Evolutionary conservation across 1,140 invertebrate species (phyloP).

Genomic region (Bombus difficillimus): DNA sequence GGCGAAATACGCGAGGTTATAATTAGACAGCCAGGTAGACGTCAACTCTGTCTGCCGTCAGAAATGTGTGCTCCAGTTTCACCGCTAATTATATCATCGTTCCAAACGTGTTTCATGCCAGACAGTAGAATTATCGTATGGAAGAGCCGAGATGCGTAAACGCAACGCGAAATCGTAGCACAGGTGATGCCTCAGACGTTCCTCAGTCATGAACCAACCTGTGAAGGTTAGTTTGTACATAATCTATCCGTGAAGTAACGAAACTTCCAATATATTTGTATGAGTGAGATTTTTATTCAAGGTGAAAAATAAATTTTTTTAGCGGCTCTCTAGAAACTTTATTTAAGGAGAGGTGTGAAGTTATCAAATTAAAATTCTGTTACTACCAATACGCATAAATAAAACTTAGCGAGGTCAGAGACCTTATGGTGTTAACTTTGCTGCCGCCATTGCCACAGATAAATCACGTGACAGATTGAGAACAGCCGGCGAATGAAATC

Average conservation of each 20-base stretch:
- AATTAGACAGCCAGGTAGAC: neutral
- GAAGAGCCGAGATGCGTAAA: too few species aligned
- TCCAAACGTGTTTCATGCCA: neutral
- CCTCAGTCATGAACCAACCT: neutral
- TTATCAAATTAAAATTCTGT: too few species aligned
- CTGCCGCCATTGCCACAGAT: neutral
- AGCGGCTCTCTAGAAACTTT: too few species aligned
- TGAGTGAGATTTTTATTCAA: too few species aligned
- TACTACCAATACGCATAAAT: too few species aligned
- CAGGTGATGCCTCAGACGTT: too few species aligned
- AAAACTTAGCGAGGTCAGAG: too few species aligned
- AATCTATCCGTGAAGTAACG: neutral
- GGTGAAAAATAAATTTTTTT: too few species aligned
- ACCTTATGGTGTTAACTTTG: too few species aligned
- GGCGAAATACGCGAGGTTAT: neutral
- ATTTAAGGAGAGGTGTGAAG: too few species aligned
- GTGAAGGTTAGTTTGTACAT: neutral
- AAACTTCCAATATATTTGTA: neutral
- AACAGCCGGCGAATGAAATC: neutral
- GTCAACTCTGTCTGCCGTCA: neutral
- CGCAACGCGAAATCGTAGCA: too few species aligned
- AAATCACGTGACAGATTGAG: slow-evolving; percentile 28
- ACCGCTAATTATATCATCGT: slow-evolving; percentile 13
- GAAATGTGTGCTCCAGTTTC: slow-evolving; percentile 7
- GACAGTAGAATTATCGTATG: slow-evolving; percentile 23